A percentile compares a stretch with the other conserved stretches of the same genome.
These are phyloP conservation scores for Parnassius orleans DNA, from an alignment of 2,888 invertebrate genomes.

Conservation along the genomic window DNA sequence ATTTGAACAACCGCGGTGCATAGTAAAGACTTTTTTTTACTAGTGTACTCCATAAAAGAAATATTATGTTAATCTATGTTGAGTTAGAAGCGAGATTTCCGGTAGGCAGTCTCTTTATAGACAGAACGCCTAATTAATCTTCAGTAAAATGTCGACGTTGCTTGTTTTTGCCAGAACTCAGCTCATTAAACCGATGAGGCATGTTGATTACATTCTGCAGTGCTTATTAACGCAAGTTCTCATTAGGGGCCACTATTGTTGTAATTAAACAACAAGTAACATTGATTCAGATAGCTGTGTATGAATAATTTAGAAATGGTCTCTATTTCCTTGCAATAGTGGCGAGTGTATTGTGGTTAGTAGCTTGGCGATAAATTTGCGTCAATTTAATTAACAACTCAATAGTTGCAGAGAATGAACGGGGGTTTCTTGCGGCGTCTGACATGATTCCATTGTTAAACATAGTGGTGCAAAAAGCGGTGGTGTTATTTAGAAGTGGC, in stretches of 20 bases:
- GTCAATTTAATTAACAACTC: conserved; percentile 79
- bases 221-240: conserved; percentile 80
- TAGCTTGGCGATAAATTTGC: conserved; percentile 53
- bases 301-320: conserved; percentile 45
- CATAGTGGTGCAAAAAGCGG: conserved; percentile 60
- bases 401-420: conserved; percentile 67
- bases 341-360: conserved; percentile 33
- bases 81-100: conserved; percentile 55
- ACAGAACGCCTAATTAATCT: conserved; percentile 76
- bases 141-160: conserved; percentile 74
- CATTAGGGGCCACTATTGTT: conserved; percentile 80
- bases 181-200: conserved; percentile 78
- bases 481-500: conserved; percentile 72
- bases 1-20: conserved; percentile 26
- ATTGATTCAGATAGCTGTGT: conserved; percentile 52
- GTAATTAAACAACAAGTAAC: conserved; percentile 78
- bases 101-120: conserved; percentile 56
- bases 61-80: conserved; percentile 53
- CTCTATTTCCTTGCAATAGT: conserved; percentile 49
- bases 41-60: conserved; percentile 50
- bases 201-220: conserved; percentile 81
- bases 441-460: conserved; percentile 76
- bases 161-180: conserved; percentile 77
- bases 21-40: conserved; percentile 31
- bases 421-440: conserved; percentile 70